These are phyloP conservation scores for Amblyornis subalaris DNA, from an alignment of 2,113 vertebrate genomes.

Conservation along the genomic window DNA sequence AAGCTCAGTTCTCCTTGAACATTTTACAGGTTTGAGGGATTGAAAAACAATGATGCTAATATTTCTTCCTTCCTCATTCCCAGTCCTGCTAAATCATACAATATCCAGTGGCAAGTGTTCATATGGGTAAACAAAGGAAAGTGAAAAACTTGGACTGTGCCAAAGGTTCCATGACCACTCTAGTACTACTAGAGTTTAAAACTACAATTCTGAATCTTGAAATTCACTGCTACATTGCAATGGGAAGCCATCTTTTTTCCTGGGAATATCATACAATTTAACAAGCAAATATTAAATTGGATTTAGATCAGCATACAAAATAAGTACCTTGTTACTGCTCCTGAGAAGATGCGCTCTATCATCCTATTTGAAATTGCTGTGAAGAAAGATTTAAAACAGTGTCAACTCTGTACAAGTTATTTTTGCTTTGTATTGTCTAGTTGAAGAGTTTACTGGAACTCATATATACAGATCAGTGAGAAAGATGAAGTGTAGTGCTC, in stretches of 20 bases:
- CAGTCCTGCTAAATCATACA: neutral
- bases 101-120: neutral
- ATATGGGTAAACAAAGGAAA: neutral
- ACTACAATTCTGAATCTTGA: neutral
- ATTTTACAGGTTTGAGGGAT: neutral
- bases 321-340: conserved; percentile 87
- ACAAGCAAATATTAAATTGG: neutral
- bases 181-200: neutral
- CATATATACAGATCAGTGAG: neutral
- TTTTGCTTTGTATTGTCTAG: neutral
- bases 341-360: conserved; percentile 93
- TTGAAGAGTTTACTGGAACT: neutral
- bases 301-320: neutral
- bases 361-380: conserved; percentile 87
- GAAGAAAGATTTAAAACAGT: neutral
- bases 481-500: neutral
- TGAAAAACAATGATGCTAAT: neutral
- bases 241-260: neutral
- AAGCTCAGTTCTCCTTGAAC: neutral
- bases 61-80: neutral
- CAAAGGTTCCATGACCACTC: neutral
- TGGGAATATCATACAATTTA: neutral
- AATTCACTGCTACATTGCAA: neutral
- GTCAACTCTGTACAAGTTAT: neutral
- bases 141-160: neutral